Conservation (phyloP, 2,797 vertebrate genomes). For the Pseudomugil tenellus region DNA sequence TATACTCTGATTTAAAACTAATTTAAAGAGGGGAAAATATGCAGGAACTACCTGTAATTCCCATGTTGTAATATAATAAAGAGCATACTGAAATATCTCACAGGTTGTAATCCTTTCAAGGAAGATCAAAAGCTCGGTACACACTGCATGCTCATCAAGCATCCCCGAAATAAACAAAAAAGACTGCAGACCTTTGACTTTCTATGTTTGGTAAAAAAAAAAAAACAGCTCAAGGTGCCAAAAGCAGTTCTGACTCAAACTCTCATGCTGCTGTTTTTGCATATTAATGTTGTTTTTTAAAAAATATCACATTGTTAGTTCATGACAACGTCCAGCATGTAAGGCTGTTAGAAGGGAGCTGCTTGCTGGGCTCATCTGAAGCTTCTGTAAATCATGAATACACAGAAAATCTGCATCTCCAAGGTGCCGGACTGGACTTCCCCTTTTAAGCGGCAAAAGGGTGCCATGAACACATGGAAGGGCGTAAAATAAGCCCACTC, state of each 20-base stretch:
- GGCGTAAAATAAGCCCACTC: conserved; percentile 38
- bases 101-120: conserved; percentile 10
- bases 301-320: conserved; percentile 33
- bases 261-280: conserved; percentile 5
- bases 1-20: conserved; percentile 12
- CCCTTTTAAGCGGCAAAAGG: conserved; percentile 46
- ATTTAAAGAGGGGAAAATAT: conserved; percentile 26
- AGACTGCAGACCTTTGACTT: conserved; percentile 28
- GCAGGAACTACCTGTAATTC: conserved; percentile 19
- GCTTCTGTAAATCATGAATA: conserved; percentile 47
- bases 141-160: neutral
- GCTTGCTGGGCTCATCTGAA: conserved; percentile 32
- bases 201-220: conserved; percentile 7
- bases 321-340: conserved; percentile 33
- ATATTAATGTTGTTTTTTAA: neutral
- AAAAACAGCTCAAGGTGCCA: conserved; percentile 12
- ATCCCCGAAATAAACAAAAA: conserved; percentile 26
- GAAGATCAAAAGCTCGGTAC: conserved; percentile 29
- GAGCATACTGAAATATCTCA: conserved; percentile 16
- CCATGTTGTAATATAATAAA: conserved; percentile 20
- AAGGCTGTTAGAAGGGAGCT: conserved; percentile 27
- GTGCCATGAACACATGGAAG: conserved; percentile 36
- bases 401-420: conserved; percentile 44
- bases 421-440: conserved; percentile 37
- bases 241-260: conserved; percentile 9